phyloP scores from a whole-genome alignment of 2,113 vertebrate species.

The Cervus canadensis region DNA sequence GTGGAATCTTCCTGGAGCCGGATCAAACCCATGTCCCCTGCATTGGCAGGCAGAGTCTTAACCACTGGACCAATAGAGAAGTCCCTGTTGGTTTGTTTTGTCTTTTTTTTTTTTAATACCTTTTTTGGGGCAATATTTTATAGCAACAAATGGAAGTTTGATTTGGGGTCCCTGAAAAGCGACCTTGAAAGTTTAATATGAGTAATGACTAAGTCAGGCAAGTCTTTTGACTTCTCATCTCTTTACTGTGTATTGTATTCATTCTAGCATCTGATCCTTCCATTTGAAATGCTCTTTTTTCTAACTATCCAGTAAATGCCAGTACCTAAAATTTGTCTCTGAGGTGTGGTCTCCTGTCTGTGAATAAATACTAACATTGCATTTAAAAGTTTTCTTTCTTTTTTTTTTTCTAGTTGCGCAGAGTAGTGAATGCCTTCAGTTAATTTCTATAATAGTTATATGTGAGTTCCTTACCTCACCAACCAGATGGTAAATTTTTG shows the following conservation, averaged over 20 bases:
- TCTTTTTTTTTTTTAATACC: not conserved
- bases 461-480: not conserved
- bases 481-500: not conserved
- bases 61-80: not conserved
- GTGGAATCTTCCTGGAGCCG: not conserved
- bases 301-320: not conserved
- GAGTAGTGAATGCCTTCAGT: not conserved
- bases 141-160: not conserved
- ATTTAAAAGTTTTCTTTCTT: not conserved
- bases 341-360: not conserved
- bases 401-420: not conserved
- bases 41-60: not conserved
- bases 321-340: not conserved
- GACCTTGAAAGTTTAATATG: not conserved
- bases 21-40: not conserved
- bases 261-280: conserved; percentile 17
- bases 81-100: not conserved
- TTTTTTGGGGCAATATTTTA: not conserved
- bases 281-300: not conserved
- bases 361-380: not conserved
- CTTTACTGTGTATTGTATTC: not conserved
- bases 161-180: not conserved
- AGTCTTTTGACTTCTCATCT: not conserved
- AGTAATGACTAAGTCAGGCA: not conserved
- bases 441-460: not conserved